Base-by-base conservation (phyloP, 2,888 invertebrate genomes). In the Agrochola macilenta region DNA sequence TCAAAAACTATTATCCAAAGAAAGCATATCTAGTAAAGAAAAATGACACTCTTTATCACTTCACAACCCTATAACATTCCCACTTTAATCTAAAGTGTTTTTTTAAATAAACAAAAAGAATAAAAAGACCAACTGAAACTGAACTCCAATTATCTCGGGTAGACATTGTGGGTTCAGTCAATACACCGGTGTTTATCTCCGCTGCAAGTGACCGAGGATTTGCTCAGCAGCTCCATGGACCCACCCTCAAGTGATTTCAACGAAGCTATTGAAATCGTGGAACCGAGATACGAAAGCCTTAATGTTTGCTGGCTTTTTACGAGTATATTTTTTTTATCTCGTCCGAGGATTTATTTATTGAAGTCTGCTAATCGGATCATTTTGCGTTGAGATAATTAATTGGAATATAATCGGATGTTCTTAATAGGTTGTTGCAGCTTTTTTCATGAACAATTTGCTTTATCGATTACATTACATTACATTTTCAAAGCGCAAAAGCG, bases 161-260 rank as follows among this genome's bases (percentile, higher is more conserved):
- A 66, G 69, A 63, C 73, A 76, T 30, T 76, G 73, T 74, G 60
- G 78, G 74, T 35, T 57, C n/a, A 74, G 69, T 76, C 74, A 82
- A 74, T 69, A 79, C 26, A 69, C 58, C 52, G n/a, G 20, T 79
- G 54, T 81, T 85, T 81, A 70, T 81, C 74, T 74, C 5, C 26
- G 26, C 68, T 77, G 85, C 57, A 68, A 87, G 66, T 76, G 87
- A 84, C 30, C 65, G 14, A 83, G 76, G 64, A 71, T 86, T 85
- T 76, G 23, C 69, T 76, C 69, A 72, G 69, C 54, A 63, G 76
- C 69, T 74, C 58, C 61, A 65, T 26, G 35, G 35, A 74, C 60
- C 63, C 52, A 74, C 60, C 63, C 52, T 66, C 63, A 11, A 86
- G 78, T 54, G 43, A 65, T 78, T 74, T 78, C 79, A 69, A 46